Conservation (phyloP, 2,113 vertebrate species). For the Silurus asotus region DNA sequence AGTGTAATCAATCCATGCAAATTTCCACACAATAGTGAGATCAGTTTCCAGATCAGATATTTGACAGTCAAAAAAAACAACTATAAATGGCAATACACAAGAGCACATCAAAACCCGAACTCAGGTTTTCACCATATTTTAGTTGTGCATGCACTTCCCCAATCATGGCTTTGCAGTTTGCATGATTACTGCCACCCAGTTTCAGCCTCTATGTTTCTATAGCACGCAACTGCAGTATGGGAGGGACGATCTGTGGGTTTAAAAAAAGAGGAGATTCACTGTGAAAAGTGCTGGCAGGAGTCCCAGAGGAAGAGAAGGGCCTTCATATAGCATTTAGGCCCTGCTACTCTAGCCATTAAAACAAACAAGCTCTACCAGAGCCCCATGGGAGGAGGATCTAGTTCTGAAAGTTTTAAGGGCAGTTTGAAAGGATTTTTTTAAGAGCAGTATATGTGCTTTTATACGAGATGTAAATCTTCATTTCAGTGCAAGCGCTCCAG, state of each 20-base stretch:
- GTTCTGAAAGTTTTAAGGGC: background rate
- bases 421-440: background rate
- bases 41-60: background rate
- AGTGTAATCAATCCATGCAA: background rate
- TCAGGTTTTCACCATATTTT: background rate
- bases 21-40: background rate
- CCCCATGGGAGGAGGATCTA: background rate
- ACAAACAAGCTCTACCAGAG: background rate
- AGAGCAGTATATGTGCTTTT: background rate
- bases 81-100: background rate
- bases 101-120: background rate
- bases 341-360: background rate
- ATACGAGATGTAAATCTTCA: background rate
- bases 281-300: constrained; percentile 26
- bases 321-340: constrained; percentile 1
- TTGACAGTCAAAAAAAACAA: background rate
- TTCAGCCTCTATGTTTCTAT: background rate
- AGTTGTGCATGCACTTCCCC: background rate
- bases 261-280: background rate
- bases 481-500: background rate
- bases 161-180: background rate
- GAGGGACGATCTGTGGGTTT: background rate
- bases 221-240: background rate
- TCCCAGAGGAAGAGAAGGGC: constrained; percentile 30
- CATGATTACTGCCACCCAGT: background rate